Base-by-base conservation (phyloP, 2,797 vertebrate species). In the Gadopsis marmoratus region DNA sequence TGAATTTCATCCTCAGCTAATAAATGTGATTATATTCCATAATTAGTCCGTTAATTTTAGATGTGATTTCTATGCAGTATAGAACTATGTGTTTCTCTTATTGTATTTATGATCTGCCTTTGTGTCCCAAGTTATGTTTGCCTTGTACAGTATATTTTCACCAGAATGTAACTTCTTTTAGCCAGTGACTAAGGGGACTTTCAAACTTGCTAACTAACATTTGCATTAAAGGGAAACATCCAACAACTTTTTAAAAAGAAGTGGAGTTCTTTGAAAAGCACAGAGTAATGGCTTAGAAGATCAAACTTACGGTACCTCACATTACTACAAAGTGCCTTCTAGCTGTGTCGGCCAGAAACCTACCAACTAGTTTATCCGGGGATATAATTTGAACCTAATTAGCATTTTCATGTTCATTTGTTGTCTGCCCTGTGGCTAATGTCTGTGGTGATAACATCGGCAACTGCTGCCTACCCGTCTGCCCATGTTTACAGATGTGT, bases 401-500 rank as follows among this genome's bases (percentile, higher is more conserved):
- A 86, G 81, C 54, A 71, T 84, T 83, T 89, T 82, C 81, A 80
- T 89, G 61, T 81, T 79, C 51, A 82, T 75, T 84, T 79, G 74
- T 83, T 87, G 78, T 91, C 76, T 84, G 69, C 70, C 77, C 67
- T 26, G 64, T 47, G 33, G 88, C 84, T 87, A 89, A 88, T 86
- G 88, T 90, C 78, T 78, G 66, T 43, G 11, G 60, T 17, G 92
- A 94, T 94, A 94, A 74, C 88, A 93, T 94, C 88, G 5, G 39
- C n/a, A 7, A 66, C 78, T 45, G 74, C 85, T 86, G 89, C 91
- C 88, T 74, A 41, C 87, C 87, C 37, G 74, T 91, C 91, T 93
- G 84, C 85, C 76, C 67, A 7, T 91, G 91, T 93, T 94, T 94
- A 93, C 87, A 91, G 78, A 91, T 83, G 86, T 85, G 82, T 89